These are phyloP conservation scores for Serrognathus titanus DNA, from an alignment of 2,888 invertebrate species.

Conservation along the genomic window DNA sequence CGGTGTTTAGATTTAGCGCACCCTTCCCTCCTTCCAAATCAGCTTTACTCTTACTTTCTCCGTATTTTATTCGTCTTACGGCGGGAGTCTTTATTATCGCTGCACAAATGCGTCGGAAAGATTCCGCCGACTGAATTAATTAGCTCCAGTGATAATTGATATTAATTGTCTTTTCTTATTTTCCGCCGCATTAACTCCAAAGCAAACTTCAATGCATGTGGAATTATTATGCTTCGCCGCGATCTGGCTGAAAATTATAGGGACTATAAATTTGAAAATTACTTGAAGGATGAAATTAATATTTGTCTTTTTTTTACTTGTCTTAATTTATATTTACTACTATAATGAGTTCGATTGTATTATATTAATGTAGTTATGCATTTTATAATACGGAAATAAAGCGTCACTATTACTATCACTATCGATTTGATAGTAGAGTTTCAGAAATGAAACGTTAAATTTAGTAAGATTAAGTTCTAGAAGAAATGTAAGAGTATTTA, in stretches of 20 bases:
- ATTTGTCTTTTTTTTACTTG: no score
- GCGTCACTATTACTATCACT: no score
- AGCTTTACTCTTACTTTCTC: conserved; percentile 1
- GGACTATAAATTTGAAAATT: background rate
- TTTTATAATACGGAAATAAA: no score
- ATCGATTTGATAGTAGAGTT: no score
- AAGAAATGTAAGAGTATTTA: no score
- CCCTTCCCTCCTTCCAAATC: conserved; percentile 5
- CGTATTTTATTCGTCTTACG: conserved; percentile 9
- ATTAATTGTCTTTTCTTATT: conserved; percentile 42
- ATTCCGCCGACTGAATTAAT: conserved; percentile 35
- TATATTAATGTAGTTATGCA: no score
- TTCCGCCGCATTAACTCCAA: conserved; percentile 36
- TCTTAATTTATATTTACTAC: no score
- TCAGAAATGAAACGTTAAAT: no score
- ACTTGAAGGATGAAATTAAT: no score
- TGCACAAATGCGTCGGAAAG: conserved; percentile 24
- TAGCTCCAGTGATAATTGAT: conserved; percentile 42
- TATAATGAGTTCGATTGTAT: no score
- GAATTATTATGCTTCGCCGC: background rate
- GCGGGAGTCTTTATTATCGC: conserved; percentile 27
- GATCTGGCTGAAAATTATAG: background rate
- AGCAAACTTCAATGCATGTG: background rate
- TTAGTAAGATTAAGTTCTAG: no score
- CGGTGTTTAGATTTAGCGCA: conserved; percentile 14